These are phyloP conservation scores for Microcebus griseorufus DNA, from an alignment of 2,113 vertebrate genomes.

Conservation along the genomic window DNA sequence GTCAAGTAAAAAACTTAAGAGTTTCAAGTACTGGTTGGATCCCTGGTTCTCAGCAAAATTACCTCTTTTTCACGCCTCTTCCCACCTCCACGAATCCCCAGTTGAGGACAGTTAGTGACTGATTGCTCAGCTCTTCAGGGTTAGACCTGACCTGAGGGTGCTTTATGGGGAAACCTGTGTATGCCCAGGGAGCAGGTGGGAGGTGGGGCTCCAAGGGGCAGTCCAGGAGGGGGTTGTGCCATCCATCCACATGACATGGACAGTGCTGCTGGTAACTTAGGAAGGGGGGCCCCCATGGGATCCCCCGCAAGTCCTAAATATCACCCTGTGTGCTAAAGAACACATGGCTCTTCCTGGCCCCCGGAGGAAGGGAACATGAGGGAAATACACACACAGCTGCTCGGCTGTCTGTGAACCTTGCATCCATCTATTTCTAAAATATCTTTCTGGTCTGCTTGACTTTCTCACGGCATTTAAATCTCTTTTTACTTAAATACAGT, in stretches of 20 bases:
- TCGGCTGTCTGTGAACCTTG: neutral
- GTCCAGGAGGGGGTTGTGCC: fast-evolving
- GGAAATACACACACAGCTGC: neutral
- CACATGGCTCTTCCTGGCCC: neutral
- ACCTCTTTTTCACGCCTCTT: neutral
- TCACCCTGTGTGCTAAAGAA: neutral
- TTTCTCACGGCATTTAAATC: neutral
- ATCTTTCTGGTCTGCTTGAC: neutral
- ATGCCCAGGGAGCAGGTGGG: neutral
- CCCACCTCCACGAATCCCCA: neutral
- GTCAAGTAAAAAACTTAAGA: neutral
- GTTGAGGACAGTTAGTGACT: neutral
- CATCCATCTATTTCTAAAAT: neutral
- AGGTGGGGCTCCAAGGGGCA: neutral
- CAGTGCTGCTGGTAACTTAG: neutral
- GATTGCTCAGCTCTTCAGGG: neutral
- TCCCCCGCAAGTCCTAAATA: neutral
- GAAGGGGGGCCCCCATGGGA: neutral
- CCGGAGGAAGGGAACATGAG: neutral
- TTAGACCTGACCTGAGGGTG: neutral
- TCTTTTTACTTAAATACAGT: neutral
- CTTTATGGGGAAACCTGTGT: neutral
- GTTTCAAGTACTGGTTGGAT: neutral
- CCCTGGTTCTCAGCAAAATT: neutral
- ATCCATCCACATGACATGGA: neutral